phyloP scores from a whole-genome alignment of 2,888 invertebrate genomes.

The Xylophagus ater region DNA sequence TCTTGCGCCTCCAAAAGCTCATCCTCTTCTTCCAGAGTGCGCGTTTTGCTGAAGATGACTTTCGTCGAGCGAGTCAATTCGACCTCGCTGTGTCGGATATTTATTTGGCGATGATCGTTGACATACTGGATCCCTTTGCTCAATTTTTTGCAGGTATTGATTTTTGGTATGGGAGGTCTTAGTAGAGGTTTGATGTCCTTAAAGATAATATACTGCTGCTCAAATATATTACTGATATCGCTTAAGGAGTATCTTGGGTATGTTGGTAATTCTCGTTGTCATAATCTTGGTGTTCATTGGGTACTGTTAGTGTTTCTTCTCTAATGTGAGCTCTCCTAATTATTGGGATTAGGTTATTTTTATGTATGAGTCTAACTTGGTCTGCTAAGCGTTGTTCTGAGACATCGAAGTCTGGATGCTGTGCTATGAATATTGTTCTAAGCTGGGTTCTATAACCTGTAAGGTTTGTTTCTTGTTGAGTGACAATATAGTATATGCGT shows the following conservation, averaged over 20 bases:
- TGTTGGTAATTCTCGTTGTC: conserved; percentile 6
- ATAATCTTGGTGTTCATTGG: neutral
- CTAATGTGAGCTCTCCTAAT: conserved; percentile 1
- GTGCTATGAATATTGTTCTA: conserved; percentile 7
- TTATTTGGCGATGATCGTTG: too few species aligned
- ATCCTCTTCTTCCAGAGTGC: too few species aligned
- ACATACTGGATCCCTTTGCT: conserved; percentile 3
- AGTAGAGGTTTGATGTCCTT: conserved; percentile 9
- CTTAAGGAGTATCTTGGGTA: too few species aligned
- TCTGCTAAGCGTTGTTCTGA: conserved; percentile 9
- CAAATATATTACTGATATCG: too few species aligned
- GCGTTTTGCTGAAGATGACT: too few species aligned
- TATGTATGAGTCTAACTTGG: conserved; percentile 4
- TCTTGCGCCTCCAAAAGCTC: too few species aligned
- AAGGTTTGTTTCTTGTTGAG: neutral
- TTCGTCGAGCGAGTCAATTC: too few species aligned
- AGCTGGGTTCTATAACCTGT: conserved; percentile 1
- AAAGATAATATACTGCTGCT: too few species aligned
- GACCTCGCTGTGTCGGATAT: too few species aligned
- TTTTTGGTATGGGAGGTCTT: conserved; percentile 10
- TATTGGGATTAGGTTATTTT: conserved; percentile 9
- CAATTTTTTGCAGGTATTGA: neutral
- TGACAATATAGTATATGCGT: neutral
- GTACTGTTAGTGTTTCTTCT: neutral
- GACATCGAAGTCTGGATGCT: conserved; percentile 10